Evolutionary conservation across 2,888 invertebrate genomes (phyloP).

Genomic region (Xestia sexstrigata): DNA sequence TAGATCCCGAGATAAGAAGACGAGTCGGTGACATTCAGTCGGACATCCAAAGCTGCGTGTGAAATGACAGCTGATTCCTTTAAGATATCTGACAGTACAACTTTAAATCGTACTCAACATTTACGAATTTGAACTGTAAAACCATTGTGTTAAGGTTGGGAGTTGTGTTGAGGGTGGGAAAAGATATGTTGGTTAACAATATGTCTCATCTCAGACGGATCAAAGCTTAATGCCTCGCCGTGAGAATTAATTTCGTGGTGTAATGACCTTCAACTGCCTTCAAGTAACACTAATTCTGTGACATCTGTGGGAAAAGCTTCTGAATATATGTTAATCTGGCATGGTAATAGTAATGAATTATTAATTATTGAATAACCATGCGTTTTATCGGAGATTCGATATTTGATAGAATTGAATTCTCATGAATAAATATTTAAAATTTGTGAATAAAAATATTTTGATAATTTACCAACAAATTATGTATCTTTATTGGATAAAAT

Average conservation of each 20-base stretch:
- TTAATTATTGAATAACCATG: constrained; percentile 54
- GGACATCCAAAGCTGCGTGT: constrained; percentile 82
- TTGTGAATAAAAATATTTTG: constrained; percentile 35
- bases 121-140: constrained; percentile 61
- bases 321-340: constrained; percentile 70
- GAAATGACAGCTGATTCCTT: constrained; percentile 86
- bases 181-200: constrained; percentile 71
- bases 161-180: constrained; percentile 45
- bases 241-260: constrained; percentile 87
- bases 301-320: constrained; percentile 80
- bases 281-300: constrained; percentile 78
- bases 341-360: constrained; percentile 57
- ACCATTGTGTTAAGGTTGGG: constrained; percentile 58
- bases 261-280: constrained; percentile 84
- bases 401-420: constrained; percentile 39
- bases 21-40: constrained; percentile 75
- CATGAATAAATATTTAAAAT: constrained; percentile 38
- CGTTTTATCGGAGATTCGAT: constrained; percentile 28
- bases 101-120: constrained; percentile 22
- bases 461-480: constrained; percentile 21
- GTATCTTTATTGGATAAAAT: constrained; percentile 14
- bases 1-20: constrained; percentile 65
- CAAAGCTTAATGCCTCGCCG: constrained; percentile 83
- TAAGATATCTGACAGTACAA: constrained; percentile 75
- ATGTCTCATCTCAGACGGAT: constrained; percentile 81